Evolutionary conservation across 2,797 vertebrate genomes (phyloP).

Genomic region (Scarus forsteni): DNA sequence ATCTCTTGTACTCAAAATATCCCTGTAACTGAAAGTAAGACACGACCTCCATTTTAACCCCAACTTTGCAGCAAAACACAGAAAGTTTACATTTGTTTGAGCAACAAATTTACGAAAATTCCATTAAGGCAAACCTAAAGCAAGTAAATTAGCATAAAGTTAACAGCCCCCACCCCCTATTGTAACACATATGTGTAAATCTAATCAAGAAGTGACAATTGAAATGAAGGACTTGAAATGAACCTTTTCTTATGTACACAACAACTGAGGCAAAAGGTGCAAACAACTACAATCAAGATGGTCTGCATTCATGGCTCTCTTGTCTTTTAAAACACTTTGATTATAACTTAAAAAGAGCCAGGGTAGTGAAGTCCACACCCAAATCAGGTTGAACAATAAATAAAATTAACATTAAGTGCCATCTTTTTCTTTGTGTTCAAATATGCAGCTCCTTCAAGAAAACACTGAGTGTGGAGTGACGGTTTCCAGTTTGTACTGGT

Average conservation of each 20-base stretch:
- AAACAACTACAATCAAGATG: not conserved
- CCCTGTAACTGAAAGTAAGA: slow-evolving; percentile 10
- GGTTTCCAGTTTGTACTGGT: not conserved
- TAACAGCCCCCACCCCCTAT: not conserved
- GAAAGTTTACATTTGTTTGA: not conserved
- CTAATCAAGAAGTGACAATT: slow-evolving; percentile 1
- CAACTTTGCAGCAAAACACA: not conserved
- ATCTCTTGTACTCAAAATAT: not conserved
- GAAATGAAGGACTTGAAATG: not conserved
- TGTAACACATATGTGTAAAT: not conserved
- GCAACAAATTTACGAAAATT: not conserved
- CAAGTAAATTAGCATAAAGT: not conserved
- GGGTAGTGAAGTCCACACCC: not conserved
- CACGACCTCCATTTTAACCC: slow-evolving; percentile 18
- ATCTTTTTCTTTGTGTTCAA: rapidly evolving
- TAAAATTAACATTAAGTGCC: not conserved
- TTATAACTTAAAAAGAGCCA: not conserved
- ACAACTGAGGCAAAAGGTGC: not conserved
- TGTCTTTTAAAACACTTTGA: not conserved
- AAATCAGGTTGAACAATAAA: not conserved
- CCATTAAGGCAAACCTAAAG: not conserved
- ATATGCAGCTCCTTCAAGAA: slow-evolving; percentile 1
- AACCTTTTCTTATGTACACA: not conserved
- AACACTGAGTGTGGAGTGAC: not conserved
- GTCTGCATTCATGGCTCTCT: not conserved